Base-by-base conservation (phyloP, 2,888 invertebrate genomes). In the Dascillus cervinus region DNA sequence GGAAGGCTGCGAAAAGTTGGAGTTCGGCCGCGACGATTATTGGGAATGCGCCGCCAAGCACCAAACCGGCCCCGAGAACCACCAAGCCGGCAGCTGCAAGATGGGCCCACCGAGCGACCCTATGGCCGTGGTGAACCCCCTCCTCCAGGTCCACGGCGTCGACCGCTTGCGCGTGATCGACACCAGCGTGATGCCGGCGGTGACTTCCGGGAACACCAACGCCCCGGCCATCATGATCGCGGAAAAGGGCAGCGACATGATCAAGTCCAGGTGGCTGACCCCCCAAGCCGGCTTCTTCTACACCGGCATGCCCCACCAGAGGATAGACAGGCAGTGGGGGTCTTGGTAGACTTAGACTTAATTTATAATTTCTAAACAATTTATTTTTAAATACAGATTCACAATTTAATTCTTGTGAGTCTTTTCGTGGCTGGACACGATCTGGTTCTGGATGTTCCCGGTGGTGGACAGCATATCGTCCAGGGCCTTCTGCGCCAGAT, bases 211-310 rank as follows among this genome's bases (percentile, higher is more conserved):
- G 14, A 79, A 80, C 60, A 79, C 79, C 24, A 77, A 79, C 59
- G 80, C 79, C n/a, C 77, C 80, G 2, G 62, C 70, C 37, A 70
- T 80, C 43, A 80, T 80, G 80, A 71, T 80, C 25, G 80, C 68
- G 0, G 80, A 81, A 52, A 73, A 78, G 30, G 78, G 72, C 2
- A 69, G 75, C 0, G 79, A 79, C 60, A 66, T 79, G 63, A 75
- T 81, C 52, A 77, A 77, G 60, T 65, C 67, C 25, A 66, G 73
- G 32, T 77, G 77, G 77, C 57, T 74, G 6, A 67, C 67, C 1
- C 50, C 62, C 0, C 42, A 56, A 32, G 52, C 52, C n/a, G 63
- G 63, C 3, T 65, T 58, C 37, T 64, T 61, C 46, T 60, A 57
- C 36, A 51, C 54, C 1, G 50, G 47, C 22, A 42, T 41, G 31